Evolutionary conservation across 2,888 invertebrate genomes (phyloP).

Genomic region (Bembecia ichneumoniformis): DNA sequence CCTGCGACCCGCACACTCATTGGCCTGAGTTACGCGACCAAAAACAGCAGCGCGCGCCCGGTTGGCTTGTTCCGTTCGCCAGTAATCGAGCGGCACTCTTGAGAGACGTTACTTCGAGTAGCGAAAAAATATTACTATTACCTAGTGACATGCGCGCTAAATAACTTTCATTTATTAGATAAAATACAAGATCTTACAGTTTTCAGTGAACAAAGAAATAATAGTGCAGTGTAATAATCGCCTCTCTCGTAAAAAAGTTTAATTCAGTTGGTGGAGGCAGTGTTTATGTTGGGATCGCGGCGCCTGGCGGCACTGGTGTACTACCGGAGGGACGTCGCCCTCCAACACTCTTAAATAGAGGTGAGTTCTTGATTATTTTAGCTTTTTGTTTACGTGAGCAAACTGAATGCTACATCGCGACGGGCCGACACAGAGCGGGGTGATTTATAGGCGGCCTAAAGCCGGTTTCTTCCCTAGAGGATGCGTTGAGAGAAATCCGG

Average conservation of each 20-base stretch:
- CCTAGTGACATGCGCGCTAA: conserved; percentile 55
- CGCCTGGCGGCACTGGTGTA: conserved; percentile 42
- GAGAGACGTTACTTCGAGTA: conserved; percentile 11
- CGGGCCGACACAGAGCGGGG: conserved; percentile 13
- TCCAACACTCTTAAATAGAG: conserved; percentile 55
- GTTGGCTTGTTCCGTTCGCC: conserved; percentile 27
- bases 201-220: conserved; percentile 56
- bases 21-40: conserved; percentile 16
- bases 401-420: not conserved
- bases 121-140: conserved; percentile 21
- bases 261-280: conserved; percentile 61
- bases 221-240: conserved; percentile 39
- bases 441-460: conserved; percentile 18
- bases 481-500: conserved; percentile 32
- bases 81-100: conserved; percentile 63
- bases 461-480: conserved; percentile 34
- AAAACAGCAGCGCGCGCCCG: conserved; percentile 15
- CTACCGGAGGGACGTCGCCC: conserved; percentile 63
- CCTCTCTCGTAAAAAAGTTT: conserved; percentile 4
- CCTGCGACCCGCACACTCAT: conserved; percentile 8
- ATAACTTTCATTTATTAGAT: conserved; percentile 51
- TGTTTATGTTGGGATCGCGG: conserved; percentile 67
- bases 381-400: conserved; percentile 23
- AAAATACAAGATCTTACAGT: conserved; percentile 50
- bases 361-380: conserved; percentile 37